Evolutionary conservation across 2,888 invertebrate species (phyloP).

Genomic region (Mechanitis mazaeus): DNA sequence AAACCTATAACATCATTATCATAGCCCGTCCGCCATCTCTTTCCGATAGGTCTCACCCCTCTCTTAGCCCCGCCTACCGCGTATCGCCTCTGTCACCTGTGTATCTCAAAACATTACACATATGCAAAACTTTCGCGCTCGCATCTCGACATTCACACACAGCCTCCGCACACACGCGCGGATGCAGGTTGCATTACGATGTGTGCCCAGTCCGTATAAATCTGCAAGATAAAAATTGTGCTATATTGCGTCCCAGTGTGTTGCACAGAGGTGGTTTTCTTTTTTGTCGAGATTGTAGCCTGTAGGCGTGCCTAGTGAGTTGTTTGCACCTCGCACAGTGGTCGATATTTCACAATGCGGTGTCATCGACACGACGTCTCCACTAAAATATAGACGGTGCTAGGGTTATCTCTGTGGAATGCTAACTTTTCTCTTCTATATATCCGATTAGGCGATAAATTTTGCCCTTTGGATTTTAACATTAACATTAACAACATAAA

Average conservation of each 20-base stretch:
- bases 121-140: constrained; percentile 75
- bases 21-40: constrained; percentile 75
- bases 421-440: constrained; percentile 38
- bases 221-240: constrained; percentile 75
- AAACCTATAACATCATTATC: constrained; percentile 78
- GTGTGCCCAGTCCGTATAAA: constrained; percentile 52
- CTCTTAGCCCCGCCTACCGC: constrained; percentile 69
- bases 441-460: constrained; percentile 31
- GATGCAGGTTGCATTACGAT: constrained; percentile 29
- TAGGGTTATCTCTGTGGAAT: constrained; percentile 36
- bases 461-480: constrained; percentile 25
- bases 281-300: constrained; percentile 61
- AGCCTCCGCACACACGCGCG: constrained; percentile 39
- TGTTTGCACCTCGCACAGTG: constrained; percentile 72
- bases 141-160: constrained; percentile 48
- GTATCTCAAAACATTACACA: constrained; percentile 77
- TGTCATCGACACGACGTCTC: constrained; percentile 60
- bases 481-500: not conserved
- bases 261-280: constrained; percentile 47
- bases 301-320: constrained; percentile 73
- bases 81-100: constrained; percentile 75
- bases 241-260: constrained; percentile 60
- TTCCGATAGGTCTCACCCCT: constrained; percentile 73
- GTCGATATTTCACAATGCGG: constrained; percentile 66
- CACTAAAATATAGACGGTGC: constrained; percentile 39